A percentile compares a stretch with the other conserved stretches of the same genome.
Evolutionary conservation across 2,113 vertebrate genomes (phyloP).

Genomic region (Mastomys coucha): DNA sequence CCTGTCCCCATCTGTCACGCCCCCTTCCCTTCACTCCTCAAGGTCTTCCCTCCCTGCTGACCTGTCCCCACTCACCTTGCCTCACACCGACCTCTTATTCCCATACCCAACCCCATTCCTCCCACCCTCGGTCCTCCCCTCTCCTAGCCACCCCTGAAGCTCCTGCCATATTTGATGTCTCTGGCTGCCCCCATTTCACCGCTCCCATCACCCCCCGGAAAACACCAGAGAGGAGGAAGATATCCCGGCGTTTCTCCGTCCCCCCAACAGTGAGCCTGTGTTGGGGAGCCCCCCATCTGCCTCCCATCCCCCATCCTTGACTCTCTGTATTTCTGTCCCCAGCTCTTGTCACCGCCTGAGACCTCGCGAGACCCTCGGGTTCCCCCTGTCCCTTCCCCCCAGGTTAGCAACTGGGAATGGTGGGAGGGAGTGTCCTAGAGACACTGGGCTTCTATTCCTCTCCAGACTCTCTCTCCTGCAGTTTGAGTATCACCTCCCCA

Average conservation of each 20-base stretch:
- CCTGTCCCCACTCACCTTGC: neutral
- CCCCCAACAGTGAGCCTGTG: conserved; percentile 75
- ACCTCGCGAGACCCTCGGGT: conserved; percentile 81
- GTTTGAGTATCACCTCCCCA: neutral
- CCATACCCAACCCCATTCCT: neutral
- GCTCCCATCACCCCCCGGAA: conserved; percentile 69
- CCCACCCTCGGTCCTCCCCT: neutral
- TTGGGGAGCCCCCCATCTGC: conserved; percentile 69
- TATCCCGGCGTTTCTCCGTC: conserved; percentile 66
- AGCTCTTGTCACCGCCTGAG: conserved; percentile 84
- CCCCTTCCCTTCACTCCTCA: neutral
- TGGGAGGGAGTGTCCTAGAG: conserved; percentile 67
- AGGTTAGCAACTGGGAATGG: conserved; percentile 82
- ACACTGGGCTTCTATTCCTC: neutral
- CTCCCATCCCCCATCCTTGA: conserved; percentile 39
- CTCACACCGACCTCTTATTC: neutral
- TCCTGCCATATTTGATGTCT: conserved; percentile 79
- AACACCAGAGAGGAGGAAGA: conserved; percentile 76
- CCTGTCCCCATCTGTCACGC: neutral
- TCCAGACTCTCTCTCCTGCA: neutral
- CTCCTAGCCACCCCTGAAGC: conserved; percentile 28
- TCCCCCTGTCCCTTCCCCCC: conserved; percentile 81
- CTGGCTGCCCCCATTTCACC: conserved; percentile 77
- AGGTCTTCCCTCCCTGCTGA: neutral
- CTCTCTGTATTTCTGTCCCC: conserved; percentile 83